A percentile compares a stretch with the other conserved stretches of the same genome.
These are phyloP conservation scores for Drymonia ruficornis DNA, from an alignment of 2,888 invertebrate species.

Conservation along the genomic window DNA sequence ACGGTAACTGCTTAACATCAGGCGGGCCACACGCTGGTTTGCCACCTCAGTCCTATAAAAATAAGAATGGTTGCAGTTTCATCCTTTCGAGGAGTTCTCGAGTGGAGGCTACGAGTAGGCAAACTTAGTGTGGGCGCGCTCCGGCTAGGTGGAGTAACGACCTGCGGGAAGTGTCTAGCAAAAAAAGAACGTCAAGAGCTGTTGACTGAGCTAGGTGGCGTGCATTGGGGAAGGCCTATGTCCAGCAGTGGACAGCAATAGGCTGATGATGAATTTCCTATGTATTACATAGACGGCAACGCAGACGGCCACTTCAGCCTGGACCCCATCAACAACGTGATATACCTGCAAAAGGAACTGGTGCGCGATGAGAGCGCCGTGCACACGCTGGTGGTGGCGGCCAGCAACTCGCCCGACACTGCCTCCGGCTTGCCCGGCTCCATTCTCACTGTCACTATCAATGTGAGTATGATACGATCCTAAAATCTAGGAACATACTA, in stretches of 20 bases:
- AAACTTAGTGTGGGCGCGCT: no score
- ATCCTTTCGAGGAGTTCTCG: no score
- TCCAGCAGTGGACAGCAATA: background rate
- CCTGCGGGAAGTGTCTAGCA: no score
- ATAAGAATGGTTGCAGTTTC: no score
- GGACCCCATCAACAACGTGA: slow-evolving; percentile 56
- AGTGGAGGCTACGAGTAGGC: no score
- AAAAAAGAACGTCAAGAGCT: no score
- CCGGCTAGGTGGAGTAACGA: no score
- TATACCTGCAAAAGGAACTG: slow-evolving; percentile 64
- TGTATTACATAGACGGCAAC: slow-evolving; percentile 46
- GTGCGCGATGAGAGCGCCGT: slow-evolving; percentile 66
- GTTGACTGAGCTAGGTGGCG: no score
- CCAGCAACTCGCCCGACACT: slow-evolving; percentile 68
- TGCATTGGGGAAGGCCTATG: no score
- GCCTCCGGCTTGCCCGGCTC: slow-evolving; percentile 46
- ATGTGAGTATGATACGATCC: slow-evolving; percentile 54
- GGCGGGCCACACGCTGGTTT: no score
- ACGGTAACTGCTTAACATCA: no score
- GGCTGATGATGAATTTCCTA: background rate
- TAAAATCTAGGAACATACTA: background rate
- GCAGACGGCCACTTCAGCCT: slow-evolving; percentile 59
- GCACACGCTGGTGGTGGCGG: slow-evolving; percentile 75
- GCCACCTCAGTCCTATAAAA: no score
- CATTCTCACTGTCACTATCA: slow-evolving; percentile 70